These are phyloP conservation scores for Drosophila anomalata DNA, from an alignment of 2,888 invertebrate species.

Conservation along the genomic window DNA sequence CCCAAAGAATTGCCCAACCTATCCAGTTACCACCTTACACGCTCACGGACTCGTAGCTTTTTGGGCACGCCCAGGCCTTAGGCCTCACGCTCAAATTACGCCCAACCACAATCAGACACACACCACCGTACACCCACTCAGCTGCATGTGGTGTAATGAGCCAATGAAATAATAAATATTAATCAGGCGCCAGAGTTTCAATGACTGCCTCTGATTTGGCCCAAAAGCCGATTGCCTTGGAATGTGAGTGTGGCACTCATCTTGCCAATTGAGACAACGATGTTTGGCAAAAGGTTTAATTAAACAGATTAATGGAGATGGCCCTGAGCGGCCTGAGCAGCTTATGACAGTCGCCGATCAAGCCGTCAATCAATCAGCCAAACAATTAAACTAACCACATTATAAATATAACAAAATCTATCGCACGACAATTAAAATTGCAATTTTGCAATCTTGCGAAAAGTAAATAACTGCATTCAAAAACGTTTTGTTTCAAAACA, in stretches of 20 bases:
- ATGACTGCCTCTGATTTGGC: constrained; percentile 25
- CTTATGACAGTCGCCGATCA: constrained; percentile 18
- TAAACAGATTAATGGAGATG: constrained; percentile 44
- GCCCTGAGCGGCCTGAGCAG: constrained; percentile 18
- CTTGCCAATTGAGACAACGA: constrained; percentile 39
- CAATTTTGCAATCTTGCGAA: constrained; percentile 7
- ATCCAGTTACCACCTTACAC: constrained; percentile 27
- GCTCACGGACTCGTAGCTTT: not conserved
- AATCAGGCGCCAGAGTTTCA: constrained; percentile 42
- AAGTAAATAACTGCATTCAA: not conserved
- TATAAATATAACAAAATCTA: not conserved
- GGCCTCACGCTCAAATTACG: constrained; percentile 37
- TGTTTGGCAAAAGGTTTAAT: constrained; percentile 50
- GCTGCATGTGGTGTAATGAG: constrained; percentile 40
- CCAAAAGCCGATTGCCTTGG: constrained; percentile 27
- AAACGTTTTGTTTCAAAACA: not conserved
- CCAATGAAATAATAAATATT: constrained; percentile 55
- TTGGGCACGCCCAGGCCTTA: constrained; percentile 36
- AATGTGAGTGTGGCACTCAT: constrained; percentile 9
- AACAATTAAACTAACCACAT: constrained; percentile 10
- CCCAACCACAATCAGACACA: constrained; percentile 15
- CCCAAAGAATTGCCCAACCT: constrained; percentile 38
- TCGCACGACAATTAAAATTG: constrained; percentile 6
- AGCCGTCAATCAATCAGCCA: constrained; percentile 19
- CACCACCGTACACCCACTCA: constrained; percentile 14